Evolutionary conservation across 2,888 invertebrate species (phyloP).

Genomic region (Drosophila villosipedis): DNA sequence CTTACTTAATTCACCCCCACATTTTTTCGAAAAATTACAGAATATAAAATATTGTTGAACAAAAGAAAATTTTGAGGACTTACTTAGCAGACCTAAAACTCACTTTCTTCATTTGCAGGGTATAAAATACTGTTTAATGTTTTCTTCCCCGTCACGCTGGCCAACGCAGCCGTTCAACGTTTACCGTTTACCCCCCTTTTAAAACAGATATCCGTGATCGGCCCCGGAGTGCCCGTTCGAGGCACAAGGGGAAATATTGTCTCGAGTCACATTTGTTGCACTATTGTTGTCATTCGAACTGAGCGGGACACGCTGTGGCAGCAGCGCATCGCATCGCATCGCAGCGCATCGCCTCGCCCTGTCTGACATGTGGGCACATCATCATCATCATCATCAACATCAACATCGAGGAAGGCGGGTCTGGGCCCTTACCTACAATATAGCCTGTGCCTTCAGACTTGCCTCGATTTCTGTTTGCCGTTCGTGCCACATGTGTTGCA

Average conservation of each 20-base stretch:
- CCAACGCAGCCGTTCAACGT: slow-evolving; percentile 23
- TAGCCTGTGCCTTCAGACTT: slow-evolving; percentile 26
- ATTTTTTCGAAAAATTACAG: not conserved
- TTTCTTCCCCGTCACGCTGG: slow-evolving; percentile 7
- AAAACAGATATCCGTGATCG: slow-evolving; percentile 7
- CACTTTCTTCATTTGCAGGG: slow-evolving; percentile 26
- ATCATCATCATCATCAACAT: slow-evolving; percentile 29
- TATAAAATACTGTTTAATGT: slow-evolving; percentile 31
- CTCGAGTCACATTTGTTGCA: slow-evolving; percentile 67
- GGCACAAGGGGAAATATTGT: slow-evolving; percentile 82
- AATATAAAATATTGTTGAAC: not conserved
- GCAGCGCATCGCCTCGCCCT: slow-evolving; percentile 26
- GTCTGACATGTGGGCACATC: slow-evolving; percentile 59
- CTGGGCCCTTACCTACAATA: slow-evolving; percentile 45
- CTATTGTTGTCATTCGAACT: slow-evolving; percentile 64
- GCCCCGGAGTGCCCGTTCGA: slow-evolving; percentile 37
- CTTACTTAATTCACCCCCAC: not conserved
- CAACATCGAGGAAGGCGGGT: slow-evolving; percentile 44
- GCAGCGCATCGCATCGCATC: not conserved
- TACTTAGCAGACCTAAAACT: not conserved
- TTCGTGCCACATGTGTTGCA: slow-evolving; percentile 75
- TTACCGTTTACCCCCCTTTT: slow-evolving; percentile 37
- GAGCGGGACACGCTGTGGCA: slow-evolving; percentile 40
- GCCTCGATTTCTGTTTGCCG: slow-evolving; percentile 37
- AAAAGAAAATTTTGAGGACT: not conserved